A percentile compares a stretch with the other conserved stretches of the same genome.
These are phyloP conservation scores for Didymodactylos carnosus DNA, from an alignment of 2,888 invertebrate genomes.

Conservation along the genomic window DNA sequence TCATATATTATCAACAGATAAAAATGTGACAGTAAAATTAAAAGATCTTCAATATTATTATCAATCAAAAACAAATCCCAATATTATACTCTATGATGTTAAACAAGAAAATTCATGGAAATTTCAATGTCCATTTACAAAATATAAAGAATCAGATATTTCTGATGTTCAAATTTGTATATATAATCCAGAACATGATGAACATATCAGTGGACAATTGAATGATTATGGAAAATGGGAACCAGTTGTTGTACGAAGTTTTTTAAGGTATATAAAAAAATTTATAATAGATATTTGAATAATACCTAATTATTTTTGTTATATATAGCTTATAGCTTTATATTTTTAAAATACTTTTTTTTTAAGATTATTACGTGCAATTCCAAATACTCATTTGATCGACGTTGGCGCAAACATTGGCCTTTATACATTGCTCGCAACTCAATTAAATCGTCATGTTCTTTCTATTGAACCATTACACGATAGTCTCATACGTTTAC, in stretches of 20 bases:
- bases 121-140: slow-evolving; percentile 9
- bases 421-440: slow-evolving; percentile 24
- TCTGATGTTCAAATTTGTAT: slow-evolving; percentile 19
- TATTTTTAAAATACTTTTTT: no score
- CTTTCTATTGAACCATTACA: slow-evolving; percentile 27
- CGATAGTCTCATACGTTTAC: slow-evolving; percentile 19
- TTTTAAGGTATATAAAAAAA: no score
- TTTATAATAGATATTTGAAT: no score
- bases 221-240: slow-evolving; percentile 24
- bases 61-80: background rate
- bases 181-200: slow-evolving; percentile 19
- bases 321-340: no score
- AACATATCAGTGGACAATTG: slow-evolving; percentile 22
- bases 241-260: slow-evolving; percentile 21
- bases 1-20: background rate
- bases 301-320: no score
- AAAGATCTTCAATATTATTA: background rate
- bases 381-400: slow-evolving; percentile 18
- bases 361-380: slow-evolving; percentile 9
- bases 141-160: slow-evolving; percentile 1
- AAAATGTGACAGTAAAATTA: background rate
- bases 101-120: slow-evolving; percentile 7
- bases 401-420: slow-evolving; percentile 31
- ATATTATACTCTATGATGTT: background rate
- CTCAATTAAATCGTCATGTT: slow-evolving; percentile 22